Base-by-base conservation (phyloP, 2,797 vertebrate genomes). In the Gymnothorax javanicus region DNA sequence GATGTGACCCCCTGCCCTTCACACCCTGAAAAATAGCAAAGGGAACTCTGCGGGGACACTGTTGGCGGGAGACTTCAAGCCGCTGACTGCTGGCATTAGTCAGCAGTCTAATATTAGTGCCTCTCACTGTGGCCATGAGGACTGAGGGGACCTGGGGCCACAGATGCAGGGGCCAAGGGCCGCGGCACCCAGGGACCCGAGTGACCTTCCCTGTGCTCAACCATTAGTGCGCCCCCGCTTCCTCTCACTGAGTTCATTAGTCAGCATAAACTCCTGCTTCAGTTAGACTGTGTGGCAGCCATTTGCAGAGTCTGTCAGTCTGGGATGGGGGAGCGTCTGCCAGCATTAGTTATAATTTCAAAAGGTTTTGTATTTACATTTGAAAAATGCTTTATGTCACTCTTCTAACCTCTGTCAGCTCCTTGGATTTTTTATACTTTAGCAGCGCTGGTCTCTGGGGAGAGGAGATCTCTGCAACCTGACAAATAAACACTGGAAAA, bases 21-120 rank as follows among this genome's bases (percentile, higher is more conserved):
- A 54, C 52, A 9, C 77, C 56, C 11, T 81, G 77, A 81, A 52
- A n/a, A 56, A 81, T 81, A 23, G 77, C 77, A n/a, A 54, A 23
- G 20, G 77, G 50, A 81, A 56, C 20, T 81, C 77, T 56, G 50
- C n/a, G 52, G 77, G 77, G 77, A 54, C n/a, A 8, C 52, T 81
- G 17, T 56, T 23, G 17, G 9, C 54, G 50, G 27, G 77, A 81
- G 77, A 81, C 77, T 20, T 23, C 77, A 54, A 43, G 52, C 77
- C 56, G 7, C 50, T 81, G 77, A 81, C 77, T 81, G 77, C 20
- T 54, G 77, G 77, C 77, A 81, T 81, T 81, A 81, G 50, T 81
- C 77, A 81, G 50, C 56, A 52, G n/a, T 81, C 77, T 81, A 81
- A 81, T 81, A 81, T 81, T 81, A 81, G 77, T 52, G 20, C 77